Conservation (phyloP, 2,888 invertebrate genomes). For the Chalcis sispes region DNA sequence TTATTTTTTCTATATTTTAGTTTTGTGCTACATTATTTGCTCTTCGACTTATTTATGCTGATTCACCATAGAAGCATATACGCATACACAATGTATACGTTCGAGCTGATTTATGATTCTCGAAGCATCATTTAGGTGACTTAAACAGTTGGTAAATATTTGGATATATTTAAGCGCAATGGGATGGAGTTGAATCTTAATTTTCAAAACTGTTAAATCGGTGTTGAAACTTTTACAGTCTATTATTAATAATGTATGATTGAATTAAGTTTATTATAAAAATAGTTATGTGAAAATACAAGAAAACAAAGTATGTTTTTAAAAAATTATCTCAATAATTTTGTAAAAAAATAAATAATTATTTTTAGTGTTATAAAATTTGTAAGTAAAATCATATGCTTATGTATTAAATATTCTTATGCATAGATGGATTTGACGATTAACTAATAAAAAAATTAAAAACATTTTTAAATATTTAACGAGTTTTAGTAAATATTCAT, state of each 20-base stretch:
- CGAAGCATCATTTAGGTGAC: conserved; percentile 8
- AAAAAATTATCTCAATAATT: too few relatives aligned
- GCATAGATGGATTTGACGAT: background rate
- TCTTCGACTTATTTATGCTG: background rate
- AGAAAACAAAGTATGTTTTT: too few relatives aligned
- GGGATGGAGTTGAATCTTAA: too few relatives aligned
- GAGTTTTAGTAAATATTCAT: background rate
- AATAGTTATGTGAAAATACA: too few relatives aligned
- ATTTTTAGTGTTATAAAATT: too few relatives aligned
- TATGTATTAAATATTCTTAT: background rate
- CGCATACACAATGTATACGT: too few relatives aligned
- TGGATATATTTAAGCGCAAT: background rate
- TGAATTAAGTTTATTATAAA: too few relatives aligned
- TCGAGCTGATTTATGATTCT: conserved; percentile 28
- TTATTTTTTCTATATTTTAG: background rate
- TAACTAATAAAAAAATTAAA: background rate
- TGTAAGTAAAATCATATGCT: background rate
- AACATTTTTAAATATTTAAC: background rate
- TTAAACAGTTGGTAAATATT: conserved; percentile 17
- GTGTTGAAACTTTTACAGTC: too few relatives aligned
- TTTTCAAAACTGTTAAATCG: too few relatives aligned
- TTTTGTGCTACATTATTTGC: conserved; percentile 1
- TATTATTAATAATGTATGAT: too few relatives aligned
- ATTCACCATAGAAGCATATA: background rate
- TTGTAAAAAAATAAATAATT: too few relatives aligned